Percentiles rank a stretch among this genome's conserved stretches.
These are phyloP conservation scores for Euwallacea similis DNA, from an alignment of 1,140 invertebrate genomes.

Conservation along the genomic window DNA sequence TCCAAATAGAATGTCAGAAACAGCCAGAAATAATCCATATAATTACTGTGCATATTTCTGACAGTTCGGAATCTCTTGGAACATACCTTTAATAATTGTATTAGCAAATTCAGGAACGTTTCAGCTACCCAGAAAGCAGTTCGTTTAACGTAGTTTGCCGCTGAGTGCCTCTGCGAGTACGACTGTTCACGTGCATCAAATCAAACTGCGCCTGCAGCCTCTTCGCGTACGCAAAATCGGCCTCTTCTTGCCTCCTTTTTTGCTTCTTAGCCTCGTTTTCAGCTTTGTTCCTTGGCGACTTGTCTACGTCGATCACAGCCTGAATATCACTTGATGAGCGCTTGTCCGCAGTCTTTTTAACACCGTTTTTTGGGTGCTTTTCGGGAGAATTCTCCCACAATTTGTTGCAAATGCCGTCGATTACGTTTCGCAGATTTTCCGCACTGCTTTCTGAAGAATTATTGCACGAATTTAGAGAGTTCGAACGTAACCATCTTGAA, in stretches of 20 bases:
- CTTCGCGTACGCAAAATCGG: slow-evolving; percentile 44
- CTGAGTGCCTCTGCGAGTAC: slow-evolving; percentile 31
- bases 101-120: too few relatives aligned
- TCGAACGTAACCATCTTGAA: too few relatives aligned
- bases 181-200: slow-evolving; percentile 19
- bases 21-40: too few relatives aligned
- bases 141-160: slow-evolving; percentile 40
- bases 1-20: too few relatives aligned
- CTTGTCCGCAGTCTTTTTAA: slow-evolving; percentile 9
- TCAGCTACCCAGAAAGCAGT: slow-evolving; percentile 17
- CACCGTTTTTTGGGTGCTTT: background rate
- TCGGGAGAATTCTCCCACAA: background rate
- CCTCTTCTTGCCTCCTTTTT: slow-evolving; percentile 40
- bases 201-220: slow-evolving; percentile 44
- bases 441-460: background rate
- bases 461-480: background rate
- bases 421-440: slow-evolving; percentile 6
- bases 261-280: slow-evolving; percentile 17
- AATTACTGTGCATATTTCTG: too few relatives aligned
- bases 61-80: too few relatives aligned
- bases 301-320: background rate
- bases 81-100: too few relatives aligned
- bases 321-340: slow-evolving; percentile 9
- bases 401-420: slow-evolving; percentile 9
- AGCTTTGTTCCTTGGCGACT: background rate